Evolutionary conservation across 2,888 invertebrate genomes (phyloP), one percentile per base, ranked within the genome.

Genomic region (Dorcus hopei): DNA sequence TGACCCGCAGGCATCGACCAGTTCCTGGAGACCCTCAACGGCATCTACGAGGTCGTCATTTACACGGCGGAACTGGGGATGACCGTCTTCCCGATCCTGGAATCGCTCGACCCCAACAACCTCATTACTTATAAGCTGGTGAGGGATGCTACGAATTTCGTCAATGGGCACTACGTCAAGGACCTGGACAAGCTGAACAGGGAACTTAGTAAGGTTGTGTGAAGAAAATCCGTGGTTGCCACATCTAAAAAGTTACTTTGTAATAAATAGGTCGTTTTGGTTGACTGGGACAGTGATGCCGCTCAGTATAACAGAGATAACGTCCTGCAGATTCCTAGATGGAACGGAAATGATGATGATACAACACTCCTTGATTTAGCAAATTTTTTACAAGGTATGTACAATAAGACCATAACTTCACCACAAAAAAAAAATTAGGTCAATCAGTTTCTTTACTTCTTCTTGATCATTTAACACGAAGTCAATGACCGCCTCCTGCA

Each of bases 11-110:
- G 74, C 51, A 87, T 99, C 0, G 97, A 98, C 73, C 90, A 93
- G 69, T 97, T 99, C 76, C 80, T 99, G n/a, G 92, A 95, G 72
- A 67, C 70, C 4, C 64, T 77, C n/a, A 73, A 72, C 61, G 74
- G 74, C 8, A 83, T 90, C 68, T 99, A 93, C 80, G 99, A 99
- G 82, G 88, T 97, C 63, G 96, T 99, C 3, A 88, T 99, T 57
- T 99, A 93, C 78, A 98, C 99, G 0, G 89, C 93, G 19, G 98
- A 98, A 78, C 93, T 93, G 74, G 96, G 94, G 58, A 89, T 95
- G 85, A 97, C 95, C 64, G 96, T 96, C 38, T 95, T 91, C 79
- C 95, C 97, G 0, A 90, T 99, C 43, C 81, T 97, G 53, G 95
- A 97, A 77, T 91, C 91, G 33, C 81, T 99, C 56, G 98, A 99